phyloP scores from a whole-genome alignment of 2,797 vertebrate genomes.

The Sciaenops ocellatus region DNA sequence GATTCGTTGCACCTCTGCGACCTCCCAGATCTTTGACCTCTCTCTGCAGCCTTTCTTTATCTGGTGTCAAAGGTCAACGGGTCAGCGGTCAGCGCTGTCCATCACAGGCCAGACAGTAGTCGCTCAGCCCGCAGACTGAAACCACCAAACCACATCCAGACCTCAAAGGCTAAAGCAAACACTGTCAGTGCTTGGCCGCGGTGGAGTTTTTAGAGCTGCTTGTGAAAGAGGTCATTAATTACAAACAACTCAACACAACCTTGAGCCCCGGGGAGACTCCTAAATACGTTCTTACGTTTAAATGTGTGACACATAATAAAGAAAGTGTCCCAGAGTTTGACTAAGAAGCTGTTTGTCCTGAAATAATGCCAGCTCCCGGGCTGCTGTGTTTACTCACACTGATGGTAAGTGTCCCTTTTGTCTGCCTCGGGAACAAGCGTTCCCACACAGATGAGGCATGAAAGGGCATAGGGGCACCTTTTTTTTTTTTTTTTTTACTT shows the following conservation, averaged over 20 bases:
- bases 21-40: conserved; percentile 58
- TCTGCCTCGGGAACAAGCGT: conserved; percentile 40
- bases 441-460: conserved; percentile 59
- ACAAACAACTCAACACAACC: conserved; percentile 30
- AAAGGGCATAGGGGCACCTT: conserved; percentile 32
- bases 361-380: conserved; percentile 28
- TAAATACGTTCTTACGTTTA: conserved; percentile 12
- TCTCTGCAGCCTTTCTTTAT: conserved; percentile 52
- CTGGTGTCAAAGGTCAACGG: conserved; percentile 72
- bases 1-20: conserved; percentile 60
- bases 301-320: conserved; percentile 42
- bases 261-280: background rate
- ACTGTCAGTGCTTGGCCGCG: conserved; percentile 1
- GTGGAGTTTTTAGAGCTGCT: conserved; percentile 25
- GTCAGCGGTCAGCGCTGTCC: conserved; percentile 55
- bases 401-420: conserved; percentile 47
- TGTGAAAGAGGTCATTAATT: conserved; percentile 63
- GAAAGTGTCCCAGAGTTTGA: conserved; percentile 49
- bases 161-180: conserved; percentile 58
- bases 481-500: conserved; percentile 19
- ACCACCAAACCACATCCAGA: conserved; percentile 55
- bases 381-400: conserved; percentile 57
- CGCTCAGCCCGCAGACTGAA: conserved; percentile 38
- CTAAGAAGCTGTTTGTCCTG: conserved; percentile 25
- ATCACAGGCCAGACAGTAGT: conserved; percentile 60